These are phyloP conservation scores for Perdix hodgsoniae DNA, from an alignment of 2,797 vertebrate species.

Conservation along the genomic window DNA sequence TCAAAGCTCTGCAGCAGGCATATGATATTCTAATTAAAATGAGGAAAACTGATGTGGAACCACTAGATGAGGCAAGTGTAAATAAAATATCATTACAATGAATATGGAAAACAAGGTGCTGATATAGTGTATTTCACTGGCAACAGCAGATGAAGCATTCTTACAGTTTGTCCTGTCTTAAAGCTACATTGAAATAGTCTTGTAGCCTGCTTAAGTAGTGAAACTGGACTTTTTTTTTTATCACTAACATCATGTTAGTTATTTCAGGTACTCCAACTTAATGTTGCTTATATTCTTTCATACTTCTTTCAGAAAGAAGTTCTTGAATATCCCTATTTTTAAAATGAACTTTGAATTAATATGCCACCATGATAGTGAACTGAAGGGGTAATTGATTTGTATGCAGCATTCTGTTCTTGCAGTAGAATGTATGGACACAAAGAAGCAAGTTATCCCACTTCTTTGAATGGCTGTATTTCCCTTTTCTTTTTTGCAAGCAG, in stretches of 20 bases:
- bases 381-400: not conserved
- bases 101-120: not conserved
- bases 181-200: not conserved
- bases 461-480: not conserved
- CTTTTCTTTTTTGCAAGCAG: not conserved
- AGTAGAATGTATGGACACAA: not conserved
- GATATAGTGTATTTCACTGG: not conserved
- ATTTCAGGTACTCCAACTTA: not conserved
- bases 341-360: not conserved
- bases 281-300: not conserved
- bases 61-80: slow-evolving; percentile 91
- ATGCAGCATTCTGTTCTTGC: not conserved
- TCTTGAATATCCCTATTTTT: not conserved
- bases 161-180: not conserved
- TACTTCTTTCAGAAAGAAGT: not conserved
- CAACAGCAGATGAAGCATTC: not conserved
- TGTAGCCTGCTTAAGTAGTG: not conserved
- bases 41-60: slow-evolving; percentile 92
- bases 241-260: not conserved
- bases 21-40: slow-evolving; percentile 93
- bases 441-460: not conserved
- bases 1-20: slow-evolving; percentile 92
- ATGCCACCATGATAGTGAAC: not conserved
- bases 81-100: not conserved
- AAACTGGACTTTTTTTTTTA: not conserved